Conservation (phyloP, 1,140 invertebrate genomes). For the Ceratina australensis region DNA sequence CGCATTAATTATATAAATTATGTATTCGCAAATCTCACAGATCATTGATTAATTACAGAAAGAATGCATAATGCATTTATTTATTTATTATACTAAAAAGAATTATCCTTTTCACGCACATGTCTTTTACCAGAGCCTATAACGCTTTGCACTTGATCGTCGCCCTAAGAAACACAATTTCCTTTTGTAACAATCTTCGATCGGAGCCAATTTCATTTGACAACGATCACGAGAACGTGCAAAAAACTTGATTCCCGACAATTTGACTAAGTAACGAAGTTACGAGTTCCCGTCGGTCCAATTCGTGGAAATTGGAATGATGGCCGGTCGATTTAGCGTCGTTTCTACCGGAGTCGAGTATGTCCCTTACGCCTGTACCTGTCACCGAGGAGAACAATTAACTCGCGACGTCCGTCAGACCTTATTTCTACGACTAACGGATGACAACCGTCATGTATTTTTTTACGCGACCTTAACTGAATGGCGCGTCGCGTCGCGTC, state of each 20-base stretch:
- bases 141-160: too few species aligned
- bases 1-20: too few species aligned
- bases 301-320: slow-evolving; percentile 32
- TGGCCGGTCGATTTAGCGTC: slow-evolving; percentile 11
- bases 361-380: slow-evolving; percentile 5
- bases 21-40: too few species aligned
- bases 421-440: background rate
- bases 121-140: too few species aligned
- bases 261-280: slow-evolving; percentile 55
- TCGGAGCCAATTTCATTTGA: background rate
- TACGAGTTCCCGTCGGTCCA: slow-evolving; percentile 27
- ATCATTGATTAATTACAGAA: too few species aligned
- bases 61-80: too few species aligned
- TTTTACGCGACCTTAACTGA: background rate
- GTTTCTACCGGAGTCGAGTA: background rate
- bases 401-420: slow-evolving; percentile 1
- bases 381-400: slow-evolving; percentile 18
- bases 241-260: slow-evolving; percentile 35
- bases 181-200: background rate
- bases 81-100: too few species aligned
- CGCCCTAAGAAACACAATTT: slow-evolving; percentile 1
- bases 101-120: too few species aligned
- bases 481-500: too few species aligned
- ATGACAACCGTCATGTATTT: background rate
- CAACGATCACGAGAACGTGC: background rate